A percentile compares a stretch with the other conserved stretches of the same genome.
These are phyloP conservation scores for Protonibea diacanthus DNA, from an alignment of 2,797 vertebrate genomes.

Conservation along the genomic window DNA sequence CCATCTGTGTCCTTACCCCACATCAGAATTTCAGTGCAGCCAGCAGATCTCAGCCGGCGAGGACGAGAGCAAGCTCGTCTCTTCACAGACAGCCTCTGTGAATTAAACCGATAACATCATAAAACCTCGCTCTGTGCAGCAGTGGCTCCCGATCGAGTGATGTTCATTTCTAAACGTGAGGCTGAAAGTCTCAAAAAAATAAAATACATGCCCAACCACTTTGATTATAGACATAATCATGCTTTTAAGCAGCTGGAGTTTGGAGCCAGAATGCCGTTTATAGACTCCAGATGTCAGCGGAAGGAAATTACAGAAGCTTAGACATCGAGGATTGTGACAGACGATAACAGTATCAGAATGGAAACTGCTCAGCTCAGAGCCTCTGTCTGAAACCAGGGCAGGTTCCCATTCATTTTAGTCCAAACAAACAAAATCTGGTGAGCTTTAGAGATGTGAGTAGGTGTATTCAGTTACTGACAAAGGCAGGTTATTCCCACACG, in stretches of 20 bases:
- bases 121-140: conserved; percentile 17
- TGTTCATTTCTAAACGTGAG: background rate
- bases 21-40: conserved; percentile 5
- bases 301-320: background rate
- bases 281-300: background rate
- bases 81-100: conserved; percentile 4
- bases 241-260: background rate
- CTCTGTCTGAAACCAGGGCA: background rate
- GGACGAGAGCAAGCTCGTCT: conserved; percentile 11
- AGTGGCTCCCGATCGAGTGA: background rate
- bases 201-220: background rate
- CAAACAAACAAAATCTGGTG: background rate
- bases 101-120: conserved; percentile 29
- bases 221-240: background rate
- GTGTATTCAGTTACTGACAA: background rate
- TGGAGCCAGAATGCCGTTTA: background rate
- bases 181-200: background rate
- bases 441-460: background rate
- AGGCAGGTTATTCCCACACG: background rate
- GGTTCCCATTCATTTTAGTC: background rate
- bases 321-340: background rate
- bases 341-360: background rate
- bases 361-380: conserved; percentile 4
- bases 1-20: background rate
- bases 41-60: conserved; percentile 14